Base-by-base conservation (phyloP, 2,888 invertebrate species). In the Drosophila diplacantha region DNA sequence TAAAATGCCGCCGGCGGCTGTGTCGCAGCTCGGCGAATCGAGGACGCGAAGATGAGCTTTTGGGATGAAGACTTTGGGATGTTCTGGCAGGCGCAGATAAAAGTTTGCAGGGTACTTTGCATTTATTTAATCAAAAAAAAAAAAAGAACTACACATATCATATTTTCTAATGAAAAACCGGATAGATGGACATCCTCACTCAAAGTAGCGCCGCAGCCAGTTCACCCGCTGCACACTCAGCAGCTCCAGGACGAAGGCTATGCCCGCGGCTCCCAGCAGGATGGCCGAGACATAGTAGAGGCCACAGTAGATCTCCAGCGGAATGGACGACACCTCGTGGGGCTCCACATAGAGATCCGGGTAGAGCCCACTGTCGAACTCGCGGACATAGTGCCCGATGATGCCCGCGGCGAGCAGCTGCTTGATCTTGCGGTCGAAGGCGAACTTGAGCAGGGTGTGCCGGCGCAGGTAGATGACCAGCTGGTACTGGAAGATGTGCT, bases 391-490 rank as follows among this genome's bases (percentile, higher is more conserved):
- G n/a, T 76, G 29, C 3, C 58, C 24, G 0, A 74, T 58, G n/a
- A 86, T 81, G 1, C 86, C 86, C 0, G 81, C 62, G 11, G 68
- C 58, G n/a, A 65, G 70, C 4, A 87, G 56, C 18, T 75, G 71
- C 54, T 75, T 75, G 0, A 86, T 57, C 35, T 80, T 82, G 8
- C 72, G 63, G 57, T 86, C 78, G 39, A 87, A 73, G n/a, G 60
- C 52, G 1, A 67, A 56, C 43, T 72, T 73, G 0, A 81, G 55
- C 2, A 82, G 63, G 0, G 86, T 85, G 32, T 85, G 75, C 7
- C 82, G 82, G 0, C 62, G 67, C 61, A 85, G 56, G 11, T 71
- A 85, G 69, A 86, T 75, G 14, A 76, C 82, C 53, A 77, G 47
- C 43, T 83, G 84, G 29, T 75, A 71, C 2, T 71, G 35, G 51